phyloP scores from a whole-genome alignment of 2,113 vertebrate genomes.

The Vulpes vulpes region DNA sequence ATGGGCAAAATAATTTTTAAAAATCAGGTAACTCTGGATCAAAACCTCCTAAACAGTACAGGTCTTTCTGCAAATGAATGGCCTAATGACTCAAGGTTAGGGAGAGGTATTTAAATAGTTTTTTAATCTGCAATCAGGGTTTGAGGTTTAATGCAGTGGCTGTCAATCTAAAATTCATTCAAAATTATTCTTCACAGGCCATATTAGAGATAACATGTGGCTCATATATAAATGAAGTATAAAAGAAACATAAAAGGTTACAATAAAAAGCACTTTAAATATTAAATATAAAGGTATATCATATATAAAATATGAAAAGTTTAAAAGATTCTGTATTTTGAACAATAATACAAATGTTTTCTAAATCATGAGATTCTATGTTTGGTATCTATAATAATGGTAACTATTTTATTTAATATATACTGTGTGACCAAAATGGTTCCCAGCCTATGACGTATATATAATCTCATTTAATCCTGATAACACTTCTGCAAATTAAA shows the following conservation, averaged over 20 bases:
- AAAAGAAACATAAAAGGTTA: constrained; percentile 44
- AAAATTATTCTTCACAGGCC: constrained; percentile 29
- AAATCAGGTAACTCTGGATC: background rate
- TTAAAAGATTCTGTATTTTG: background rate
- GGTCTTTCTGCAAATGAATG: background rate
- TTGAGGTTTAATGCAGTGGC: constrained; percentile 4
- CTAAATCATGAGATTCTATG: background rate
- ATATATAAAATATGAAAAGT: background rate
- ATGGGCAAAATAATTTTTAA: background rate
- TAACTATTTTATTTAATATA: background rate
- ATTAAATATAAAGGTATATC: constrained; percentile 33
- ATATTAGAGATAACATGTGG: background rate
- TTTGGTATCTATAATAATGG: background rate
- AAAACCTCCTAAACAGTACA: background rate
- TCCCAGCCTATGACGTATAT: background rate
- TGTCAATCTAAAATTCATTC: constrained; percentile 48
- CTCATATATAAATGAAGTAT: constrained; percentile 37
- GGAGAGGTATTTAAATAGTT: background rate
- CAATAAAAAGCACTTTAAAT: constrained; percentile 31
- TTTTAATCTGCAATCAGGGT: background rate
- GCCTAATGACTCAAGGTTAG: background rate
- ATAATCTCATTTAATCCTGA: background rate
- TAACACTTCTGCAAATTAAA: background rate
- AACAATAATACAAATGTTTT: background rate
- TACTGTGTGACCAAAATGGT: no score